Percentiles rank a stretch among this genome's conserved stretches.
Evolutionary conservation across 2,888 invertebrate species (phyloP).

Genomic region (Rhynchonema sp.): DNA sequence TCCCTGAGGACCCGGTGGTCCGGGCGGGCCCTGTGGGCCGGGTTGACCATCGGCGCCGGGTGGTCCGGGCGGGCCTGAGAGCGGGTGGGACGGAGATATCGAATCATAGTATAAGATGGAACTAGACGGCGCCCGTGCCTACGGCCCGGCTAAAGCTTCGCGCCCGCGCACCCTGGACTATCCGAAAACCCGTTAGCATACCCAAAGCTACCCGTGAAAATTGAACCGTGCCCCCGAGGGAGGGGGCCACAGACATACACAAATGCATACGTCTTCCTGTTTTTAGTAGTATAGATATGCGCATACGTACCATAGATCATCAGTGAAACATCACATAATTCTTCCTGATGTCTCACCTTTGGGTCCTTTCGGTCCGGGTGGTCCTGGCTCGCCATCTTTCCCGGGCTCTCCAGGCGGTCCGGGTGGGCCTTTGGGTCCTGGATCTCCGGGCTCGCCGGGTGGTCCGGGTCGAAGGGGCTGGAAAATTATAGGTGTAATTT

Average conservation of each 20-base stretch:
- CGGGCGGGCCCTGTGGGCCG: slow-evolving; percentile 5
- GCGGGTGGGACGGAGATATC: not conserved
- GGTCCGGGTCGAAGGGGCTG: slow-evolving; percentile 1
- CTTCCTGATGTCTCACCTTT: too few relatives aligned
- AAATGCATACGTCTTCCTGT: too few relatives aligned
- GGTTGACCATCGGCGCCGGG: slow-evolving; percentile 4
- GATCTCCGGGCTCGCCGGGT: slow-evolving; percentile 3
- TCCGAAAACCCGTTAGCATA: too few relatives aligned
- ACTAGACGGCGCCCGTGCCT: slow-evolving; percentile 3
- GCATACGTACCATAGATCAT: too few relatives aligned
- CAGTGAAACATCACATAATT: too few relatives aligned
- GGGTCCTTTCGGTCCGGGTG: slow-evolving; percentile 4
- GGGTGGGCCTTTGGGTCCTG: slow-evolving; percentile 13
- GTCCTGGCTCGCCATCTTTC: slow-evolving; percentile 11
- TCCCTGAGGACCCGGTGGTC: slow-evolving; percentile 5
- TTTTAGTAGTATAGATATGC: too few relatives aligned
- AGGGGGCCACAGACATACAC: too few relatives aligned
- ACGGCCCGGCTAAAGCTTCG: too few relatives aligned
- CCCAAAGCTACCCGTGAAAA: too few relatives aligned
- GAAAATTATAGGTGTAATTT: not conserved
- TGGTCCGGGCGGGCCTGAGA: slow-evolving; percentile 8
- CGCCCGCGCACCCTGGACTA: too few relatives aligned
- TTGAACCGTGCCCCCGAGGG: too few relatives aligned
- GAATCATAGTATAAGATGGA: not conserved
- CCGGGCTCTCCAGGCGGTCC: slow-evolving; percentile 15